phyloP scores from a whole-genome alignment of 1,140 invertebrate genomes.

The Neoseiulus cucumeris region DNA sequence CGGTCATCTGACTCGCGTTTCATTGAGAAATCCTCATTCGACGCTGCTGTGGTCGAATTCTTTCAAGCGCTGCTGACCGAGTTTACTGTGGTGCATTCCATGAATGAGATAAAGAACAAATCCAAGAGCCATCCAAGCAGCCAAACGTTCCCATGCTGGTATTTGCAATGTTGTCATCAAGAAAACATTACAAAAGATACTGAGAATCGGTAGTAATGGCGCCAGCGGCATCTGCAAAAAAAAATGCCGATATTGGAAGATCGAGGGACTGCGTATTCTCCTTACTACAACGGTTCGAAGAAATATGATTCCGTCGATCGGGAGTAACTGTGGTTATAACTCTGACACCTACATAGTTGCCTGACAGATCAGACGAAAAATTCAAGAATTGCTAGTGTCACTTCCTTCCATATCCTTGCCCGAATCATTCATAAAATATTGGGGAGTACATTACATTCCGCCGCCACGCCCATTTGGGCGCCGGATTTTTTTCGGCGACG shows the following conservation, averaged over 20 bases:
- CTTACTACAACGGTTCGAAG: neutral
- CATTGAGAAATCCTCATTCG: too few relatives aligned
- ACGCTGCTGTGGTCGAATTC: neutral
- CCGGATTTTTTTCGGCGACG: too few relatives aligned
- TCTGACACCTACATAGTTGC: constrained; percentile 42
- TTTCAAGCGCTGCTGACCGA: neutral
- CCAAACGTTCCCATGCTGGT: constrained; percentile 59
- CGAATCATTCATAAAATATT: too few relatives aligned
- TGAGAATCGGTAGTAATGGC: constrained; percentile 51
- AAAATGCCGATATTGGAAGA: neutral
- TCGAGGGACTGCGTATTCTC: neutral
- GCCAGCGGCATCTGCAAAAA: constrained; percentile 41
- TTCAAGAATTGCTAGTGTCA: constrained; percentile 12
- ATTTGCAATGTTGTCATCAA: constrained; percentile 59
- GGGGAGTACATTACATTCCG: too few relatives aligned
- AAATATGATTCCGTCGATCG: constrained; percentile 42
- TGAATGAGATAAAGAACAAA: neutral
- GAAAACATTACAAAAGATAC: constrained; percentile 56
- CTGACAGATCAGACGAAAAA: constrained; percentile 11
- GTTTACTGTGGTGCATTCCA: neutral
- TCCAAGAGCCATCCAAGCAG: constrained; percentile 63
- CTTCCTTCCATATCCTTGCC: neutral
- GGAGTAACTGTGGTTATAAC: constrained; percentile 52
- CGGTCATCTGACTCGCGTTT: too few relatives aligned
- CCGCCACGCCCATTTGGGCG: too few relatives aligned